Percentiles rank a stretch among this genome's conserved stretches.
Conservation (phyloP, 2,113 vertebrate species). For the Amazona guildingii region DNA sequence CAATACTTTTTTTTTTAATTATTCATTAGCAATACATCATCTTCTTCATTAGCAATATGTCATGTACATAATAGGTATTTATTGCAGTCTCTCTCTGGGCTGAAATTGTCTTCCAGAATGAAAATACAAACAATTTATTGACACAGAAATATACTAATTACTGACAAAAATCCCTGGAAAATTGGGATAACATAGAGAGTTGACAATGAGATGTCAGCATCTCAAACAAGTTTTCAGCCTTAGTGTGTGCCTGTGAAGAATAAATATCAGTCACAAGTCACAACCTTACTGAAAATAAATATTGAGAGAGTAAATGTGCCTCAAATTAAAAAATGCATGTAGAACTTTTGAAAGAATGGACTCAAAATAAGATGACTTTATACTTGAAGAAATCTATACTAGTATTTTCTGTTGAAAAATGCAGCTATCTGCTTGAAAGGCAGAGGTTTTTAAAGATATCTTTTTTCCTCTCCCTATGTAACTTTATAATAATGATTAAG, state of each 20-base stretch:
- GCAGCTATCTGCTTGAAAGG: not conserved
- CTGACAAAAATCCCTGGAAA: constrained; percentile 12
- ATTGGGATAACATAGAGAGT: not conserved
- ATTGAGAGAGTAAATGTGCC: not conserved
- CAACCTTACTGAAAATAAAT: not conserved
- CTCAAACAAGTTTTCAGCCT: not conserved
- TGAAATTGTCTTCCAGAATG: not conserved
- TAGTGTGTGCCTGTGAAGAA: not conserved
- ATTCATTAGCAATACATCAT: not conserved
- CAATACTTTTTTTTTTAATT: not conserved
- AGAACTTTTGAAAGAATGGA: not conserved
- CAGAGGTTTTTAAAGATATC: not conserved
- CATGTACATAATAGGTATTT: constrained; percentile 1
- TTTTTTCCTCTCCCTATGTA: not conserved
- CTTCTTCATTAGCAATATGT: constrained; percentile 19
- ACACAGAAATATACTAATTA: constrained; percentile 22
- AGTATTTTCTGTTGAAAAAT: not conserved
- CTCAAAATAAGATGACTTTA: not conserved
- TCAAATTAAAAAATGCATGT: not conserved
- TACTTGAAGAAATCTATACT: not conserved
- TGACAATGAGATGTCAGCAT: not conserved
- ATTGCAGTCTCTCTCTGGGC: not conserved
- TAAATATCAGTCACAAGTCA: not conserved
- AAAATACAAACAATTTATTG: constrained; percentile 25
- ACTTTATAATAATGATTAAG: not conserved